These are phyloP conservation scores for Theristicus caerulescens DNA, from an alignment of 2,113 vertebrate genomes.

Conservation along the genomic window DNA sequence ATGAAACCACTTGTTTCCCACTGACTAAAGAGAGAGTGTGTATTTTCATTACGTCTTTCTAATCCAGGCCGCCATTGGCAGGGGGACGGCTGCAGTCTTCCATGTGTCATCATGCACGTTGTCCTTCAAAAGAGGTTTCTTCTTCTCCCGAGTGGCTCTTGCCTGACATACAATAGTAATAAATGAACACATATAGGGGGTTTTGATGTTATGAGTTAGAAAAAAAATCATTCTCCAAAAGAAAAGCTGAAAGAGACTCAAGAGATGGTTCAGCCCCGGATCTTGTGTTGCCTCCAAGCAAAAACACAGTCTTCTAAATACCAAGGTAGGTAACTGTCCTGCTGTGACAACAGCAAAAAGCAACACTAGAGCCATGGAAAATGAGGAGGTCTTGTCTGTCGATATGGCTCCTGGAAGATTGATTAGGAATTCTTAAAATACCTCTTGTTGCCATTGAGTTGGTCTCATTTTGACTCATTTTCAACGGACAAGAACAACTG, in stretches of 20 bases:
- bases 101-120: accelerated
- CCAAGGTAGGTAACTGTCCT: not conserved
- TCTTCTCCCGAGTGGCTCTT: not conserved
- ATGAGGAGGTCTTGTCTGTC: not conserved
- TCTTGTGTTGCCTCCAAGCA: not conserved
- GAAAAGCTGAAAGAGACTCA: not conserved
- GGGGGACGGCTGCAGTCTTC: not conserved
- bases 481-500: not conserved
- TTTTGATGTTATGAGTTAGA: not conserved
- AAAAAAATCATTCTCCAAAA: not conserved
- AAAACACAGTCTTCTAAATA: not conserved
- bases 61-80: not conserved
- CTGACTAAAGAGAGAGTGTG: not conserved
- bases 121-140: not conserved
- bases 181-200: not conserved
- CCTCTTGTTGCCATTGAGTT: not conserved
- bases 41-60: not conserved
- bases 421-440: not conserved
- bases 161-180: not conserved
- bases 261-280: not conserved
- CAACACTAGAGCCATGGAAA: not conserved
- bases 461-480: not conserved
- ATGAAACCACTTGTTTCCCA: not conserved
- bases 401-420: not conserved
- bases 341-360: not conserved